Evolutionary conservation across 2,888 invertebrate species (phyloP).

Genomic region (Julus scandinavius): DNA sequence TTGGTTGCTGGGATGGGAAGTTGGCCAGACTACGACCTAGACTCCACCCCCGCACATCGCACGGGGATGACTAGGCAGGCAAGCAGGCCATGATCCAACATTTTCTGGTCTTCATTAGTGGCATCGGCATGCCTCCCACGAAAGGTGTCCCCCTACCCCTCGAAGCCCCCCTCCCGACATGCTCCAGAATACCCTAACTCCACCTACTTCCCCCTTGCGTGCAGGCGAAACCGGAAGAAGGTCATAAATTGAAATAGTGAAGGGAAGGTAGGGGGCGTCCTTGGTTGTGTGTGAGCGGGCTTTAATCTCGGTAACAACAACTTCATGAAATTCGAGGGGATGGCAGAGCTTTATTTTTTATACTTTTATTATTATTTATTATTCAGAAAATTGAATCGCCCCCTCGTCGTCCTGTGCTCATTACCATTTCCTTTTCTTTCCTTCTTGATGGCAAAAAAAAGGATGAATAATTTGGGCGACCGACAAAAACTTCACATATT

Average conservation of each 20-base stretch:
- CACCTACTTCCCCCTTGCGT: conserved; percentile 4
- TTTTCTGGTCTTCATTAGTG: conserved; percentile 14
- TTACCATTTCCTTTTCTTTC: not conserved
- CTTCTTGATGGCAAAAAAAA: not conserved
- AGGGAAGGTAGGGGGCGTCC: conserved; percentile 25
- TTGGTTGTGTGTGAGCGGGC: not conserved
- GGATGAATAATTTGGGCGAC: not conserved
- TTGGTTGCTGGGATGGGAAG: conserved; percentile 6
- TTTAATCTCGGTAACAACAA: not conserved
- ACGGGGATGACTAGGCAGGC: not conserved
- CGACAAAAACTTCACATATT: not conserved
- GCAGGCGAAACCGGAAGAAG: conserved; percentile 26
- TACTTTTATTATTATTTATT: conserved; percentile 24
- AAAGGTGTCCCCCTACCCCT: not conserved
- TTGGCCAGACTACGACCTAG: not conserved
- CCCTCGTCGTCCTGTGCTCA: not conserved
- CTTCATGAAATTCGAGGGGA: conserved; percentile 28
- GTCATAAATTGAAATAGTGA: conserved; percentile 11
- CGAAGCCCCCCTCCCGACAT: not conserved
- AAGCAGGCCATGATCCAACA: not conserved
- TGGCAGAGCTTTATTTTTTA: not conserved
- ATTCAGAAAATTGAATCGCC: conserved; percentile 35
- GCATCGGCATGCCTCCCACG: not conserved
- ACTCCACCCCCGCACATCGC: not conserved
- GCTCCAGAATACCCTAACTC: not conserved